These are phyloP conservation scores for Craniophora ligustri DNA, from an alignment of 2,888 invertebrate genomes.

Conservation along the genomic window DNA sequence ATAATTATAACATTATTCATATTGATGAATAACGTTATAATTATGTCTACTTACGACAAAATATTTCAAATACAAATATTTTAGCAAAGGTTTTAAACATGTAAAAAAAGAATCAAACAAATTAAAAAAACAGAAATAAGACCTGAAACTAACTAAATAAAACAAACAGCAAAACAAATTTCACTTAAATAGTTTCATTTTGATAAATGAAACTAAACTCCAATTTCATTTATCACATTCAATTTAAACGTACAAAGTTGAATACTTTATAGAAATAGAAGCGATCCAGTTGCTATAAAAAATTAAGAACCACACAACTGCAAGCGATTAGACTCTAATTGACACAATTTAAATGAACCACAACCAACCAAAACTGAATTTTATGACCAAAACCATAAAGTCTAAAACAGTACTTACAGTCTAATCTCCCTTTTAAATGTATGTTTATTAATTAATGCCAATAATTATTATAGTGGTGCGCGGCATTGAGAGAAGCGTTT, in stretches of 20 bases:
- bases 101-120: neutral
- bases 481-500: slow-evolving; percentile 61
- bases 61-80: no score
- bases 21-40: no score
- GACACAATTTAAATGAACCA: slow-evolving; percentile 15
- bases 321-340: slow-evolving; percentile 29
- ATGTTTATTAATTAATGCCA: slow-evolving; percentile 63
- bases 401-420: slow-evolving; percentile 7
- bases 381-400: slow-evolving; percentile 14
- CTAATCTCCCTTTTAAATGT: slow-evolving; percentile 20
- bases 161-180: slow-evolving; percentile 9
- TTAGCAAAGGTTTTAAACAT: neutral
- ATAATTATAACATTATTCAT: no score
- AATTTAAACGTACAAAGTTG: slow-evolving; percentile 6
- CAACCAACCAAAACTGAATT: slow-evolving; percentile 7
- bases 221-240: slow-evolving; percentile 14
- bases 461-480: slow-evolving; percentile 61
- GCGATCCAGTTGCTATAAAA: slow-evolving; percentile 5
- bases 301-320: slow-evolving; percentile 17
- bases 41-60: no score
- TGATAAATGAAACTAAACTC: neutral
- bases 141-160: neutral
- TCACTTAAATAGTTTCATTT: neutral
- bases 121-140: neutral
- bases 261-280: neutral